These are phyloP conservation scores for Achatina immaculata DNA, from an alignment of 1,140 invertebrate species.

Conservation along the genomic window DNA sequence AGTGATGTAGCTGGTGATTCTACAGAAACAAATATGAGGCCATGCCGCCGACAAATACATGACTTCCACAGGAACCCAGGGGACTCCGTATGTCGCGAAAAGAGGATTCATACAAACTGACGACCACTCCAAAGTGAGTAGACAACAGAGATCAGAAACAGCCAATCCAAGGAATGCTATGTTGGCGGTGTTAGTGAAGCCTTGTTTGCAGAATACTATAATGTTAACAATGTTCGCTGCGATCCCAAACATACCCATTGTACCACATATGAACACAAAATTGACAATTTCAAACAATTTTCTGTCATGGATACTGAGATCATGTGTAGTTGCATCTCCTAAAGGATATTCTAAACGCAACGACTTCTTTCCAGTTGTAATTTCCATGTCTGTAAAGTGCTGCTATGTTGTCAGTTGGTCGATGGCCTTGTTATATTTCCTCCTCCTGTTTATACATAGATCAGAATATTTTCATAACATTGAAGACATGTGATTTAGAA, in stretches of 20 bases:
- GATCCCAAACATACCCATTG: neutral
- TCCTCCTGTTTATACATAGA: no score
- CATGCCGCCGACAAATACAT: constrained; percentile 3
- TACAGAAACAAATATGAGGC: neutral
- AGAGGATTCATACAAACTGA: neutral
- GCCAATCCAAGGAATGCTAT: constrained; percentile 4
- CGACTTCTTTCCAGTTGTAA: no score
- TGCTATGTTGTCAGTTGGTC: no score
- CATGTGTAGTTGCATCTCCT: no score
- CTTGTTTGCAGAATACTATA: constrained; percentile 2
- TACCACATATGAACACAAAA: neutral
- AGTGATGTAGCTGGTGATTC: no score
- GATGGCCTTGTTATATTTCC: no score
- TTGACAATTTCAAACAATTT: neutral
- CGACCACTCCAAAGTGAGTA: neutral
- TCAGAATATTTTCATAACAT: no score
- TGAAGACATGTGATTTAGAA: no score
- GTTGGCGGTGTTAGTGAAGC: constrained; percentile 3
- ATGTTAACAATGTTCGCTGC: constrained; percentile 18
- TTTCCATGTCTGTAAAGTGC: no score
- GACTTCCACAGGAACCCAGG: neutral
- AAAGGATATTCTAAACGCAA: no score
- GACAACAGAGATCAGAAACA: constrained; percentile 1
- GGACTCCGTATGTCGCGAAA: neutral
- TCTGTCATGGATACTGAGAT: neutral